Evolutionary conservation across 1,140 invertebrate species (phyloP).

Genomic region (Pteromalus puparum): DNA sequence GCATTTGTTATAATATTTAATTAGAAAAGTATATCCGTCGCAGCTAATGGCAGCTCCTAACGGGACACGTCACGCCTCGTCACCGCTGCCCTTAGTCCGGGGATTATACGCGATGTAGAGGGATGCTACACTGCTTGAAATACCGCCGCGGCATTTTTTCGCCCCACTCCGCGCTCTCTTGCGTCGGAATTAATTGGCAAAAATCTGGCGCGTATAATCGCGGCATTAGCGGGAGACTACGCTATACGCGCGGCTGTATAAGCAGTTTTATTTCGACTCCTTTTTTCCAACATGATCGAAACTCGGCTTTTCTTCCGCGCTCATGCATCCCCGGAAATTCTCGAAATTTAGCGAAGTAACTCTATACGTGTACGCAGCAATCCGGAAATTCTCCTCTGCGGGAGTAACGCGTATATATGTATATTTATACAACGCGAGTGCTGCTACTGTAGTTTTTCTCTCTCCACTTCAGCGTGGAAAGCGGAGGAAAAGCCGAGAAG

Average conservation of each 20-base stretch:
- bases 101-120: slow-evolving; percentile 26
- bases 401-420: neutral
- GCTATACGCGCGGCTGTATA: neutral
- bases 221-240: slow-evolving; percentile 56
- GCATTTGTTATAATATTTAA: slow-evolving; percentile 71
- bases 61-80: slow-evolving; percentile 69
- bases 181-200: slow-evolving; percentile 72
- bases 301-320: neutral
- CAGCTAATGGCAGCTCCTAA: slow-evolving; percentile 69
- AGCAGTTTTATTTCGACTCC: neutral
- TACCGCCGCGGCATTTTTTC: slow-evolving; percentile 69
- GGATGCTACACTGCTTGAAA: neutral
- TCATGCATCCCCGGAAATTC: neutral
- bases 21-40: slow-evolving; percentile 58
- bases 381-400: neutral
- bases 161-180: slow-evolving; percentile 61
- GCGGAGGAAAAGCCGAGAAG: slow-evolving; percentile 53
- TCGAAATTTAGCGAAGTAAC: neutral
- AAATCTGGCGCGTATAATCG: slow-evolving; percentile 62
- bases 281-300: neutral
- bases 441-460: neutral
- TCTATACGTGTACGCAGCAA: neutral
- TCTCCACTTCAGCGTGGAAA: slow-evolving; percentile 25
- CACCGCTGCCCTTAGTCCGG: slow-evolving; percentile 57
- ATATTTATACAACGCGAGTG: neutral